Evolutionary conservation across 2,113 vertebrate species (phyloP).

Genomic region (Pleuronectes platessa): DNA sequence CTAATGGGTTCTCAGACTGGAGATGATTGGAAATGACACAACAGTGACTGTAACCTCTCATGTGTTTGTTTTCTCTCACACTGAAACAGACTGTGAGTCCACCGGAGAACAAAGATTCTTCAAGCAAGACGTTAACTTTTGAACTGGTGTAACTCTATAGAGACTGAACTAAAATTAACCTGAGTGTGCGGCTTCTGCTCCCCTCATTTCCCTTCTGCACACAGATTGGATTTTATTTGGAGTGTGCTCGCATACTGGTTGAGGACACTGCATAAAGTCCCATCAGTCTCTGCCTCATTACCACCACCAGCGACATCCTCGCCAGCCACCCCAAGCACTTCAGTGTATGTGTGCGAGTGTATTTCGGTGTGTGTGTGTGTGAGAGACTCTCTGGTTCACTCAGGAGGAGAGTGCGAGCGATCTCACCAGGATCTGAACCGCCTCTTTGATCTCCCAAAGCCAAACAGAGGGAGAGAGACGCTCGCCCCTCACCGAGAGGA

Average conservation of each 20-base stretch:
- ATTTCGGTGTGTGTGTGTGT: constrained; percentile 29
- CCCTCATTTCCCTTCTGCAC: constrained; percentile 9
- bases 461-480: constrained; percentile 78
- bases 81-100: neutral
- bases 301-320: constrained; percentile 49
- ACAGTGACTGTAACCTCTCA: neutral
- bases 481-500: constrained; percentile 80
- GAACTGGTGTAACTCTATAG: constrained; percentile 7
- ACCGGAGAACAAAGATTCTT: constrained; percentile 7
- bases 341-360: constrained; percentile 32
- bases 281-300: constrained; percentile 77
- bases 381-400: constrained; percentile 46
- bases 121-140: constrained; percentile 15
- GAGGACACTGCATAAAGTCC: constrained; percentile 52
- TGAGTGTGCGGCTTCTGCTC: neutral
- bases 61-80: constrained; percentile 28
- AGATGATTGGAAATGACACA: neutral
- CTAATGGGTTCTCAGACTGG: constrained; percentile 3
- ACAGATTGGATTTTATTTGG: constrained; percentile 42
- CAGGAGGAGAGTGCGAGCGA: constrained; percentile 63
- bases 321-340: constrained; percentile 34
- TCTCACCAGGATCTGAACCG: constrained; percentile 77
- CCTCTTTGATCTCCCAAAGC: constrained; percentile 80
- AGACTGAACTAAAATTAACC: neutral
- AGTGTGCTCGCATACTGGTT: constrained; percentile 13